A percentile compares a stretch with the other conserved stretches of the same genome.
Conservation (phyloP, 2,888 invertebrate genomes). For the Sesia bembeciformis region DNA sequence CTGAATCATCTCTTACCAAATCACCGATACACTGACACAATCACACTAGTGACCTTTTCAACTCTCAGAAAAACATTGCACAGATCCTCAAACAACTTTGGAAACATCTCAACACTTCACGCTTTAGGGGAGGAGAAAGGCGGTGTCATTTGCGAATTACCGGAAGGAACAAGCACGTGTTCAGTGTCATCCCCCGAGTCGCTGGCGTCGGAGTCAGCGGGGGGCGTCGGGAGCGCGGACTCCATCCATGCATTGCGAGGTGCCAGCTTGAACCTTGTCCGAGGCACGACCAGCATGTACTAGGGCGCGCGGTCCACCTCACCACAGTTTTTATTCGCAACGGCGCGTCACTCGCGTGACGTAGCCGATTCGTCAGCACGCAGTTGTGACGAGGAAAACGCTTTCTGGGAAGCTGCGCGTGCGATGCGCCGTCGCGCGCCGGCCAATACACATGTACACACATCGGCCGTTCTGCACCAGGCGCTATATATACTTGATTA, state of each 20-base stretch:
- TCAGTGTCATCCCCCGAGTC: conserved; percentile 32
- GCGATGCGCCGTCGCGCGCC: conserved; percentile 11
- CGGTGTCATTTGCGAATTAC: conserved; percentile 29
- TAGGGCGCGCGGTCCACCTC: conserved; percentile 47
- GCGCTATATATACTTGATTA: too few relatives aligned
- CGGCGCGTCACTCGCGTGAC: conserved; percentile 52
- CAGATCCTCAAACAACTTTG: too few relatives aligned
- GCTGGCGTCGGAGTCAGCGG: conserved; percentile 19
- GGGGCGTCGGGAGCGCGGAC: conserved; percentile 33
- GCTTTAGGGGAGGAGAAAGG: too few relatives aligned
- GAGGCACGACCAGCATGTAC: conserved; percentile 15
- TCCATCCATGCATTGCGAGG: conserved; percentile 68
- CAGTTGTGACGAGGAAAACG: conserved; percentile 59
- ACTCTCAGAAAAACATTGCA: too few relatives aligned
- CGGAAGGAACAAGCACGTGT: conserved; percentile 67
- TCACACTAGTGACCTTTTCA: not conserved
- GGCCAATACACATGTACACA: not conserved
- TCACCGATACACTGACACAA: not conserved
- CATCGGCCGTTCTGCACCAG: too few relatives aligned
- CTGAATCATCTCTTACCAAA: not conserved
- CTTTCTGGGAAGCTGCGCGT: conserved; percentile 56
- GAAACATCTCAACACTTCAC: too few relatives aligned
- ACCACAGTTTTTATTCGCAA: conserved; percentile 43
- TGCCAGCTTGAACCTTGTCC: conserved; percentile 34
- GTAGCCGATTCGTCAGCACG: conserved; percentile 44